A percentile compares a stretch with the other conserved stretches of the same genome.
phyloP scores from a whole-genome alignment of 2,888 invertebrate species.

The Aspidapion aeneum region DNA sequence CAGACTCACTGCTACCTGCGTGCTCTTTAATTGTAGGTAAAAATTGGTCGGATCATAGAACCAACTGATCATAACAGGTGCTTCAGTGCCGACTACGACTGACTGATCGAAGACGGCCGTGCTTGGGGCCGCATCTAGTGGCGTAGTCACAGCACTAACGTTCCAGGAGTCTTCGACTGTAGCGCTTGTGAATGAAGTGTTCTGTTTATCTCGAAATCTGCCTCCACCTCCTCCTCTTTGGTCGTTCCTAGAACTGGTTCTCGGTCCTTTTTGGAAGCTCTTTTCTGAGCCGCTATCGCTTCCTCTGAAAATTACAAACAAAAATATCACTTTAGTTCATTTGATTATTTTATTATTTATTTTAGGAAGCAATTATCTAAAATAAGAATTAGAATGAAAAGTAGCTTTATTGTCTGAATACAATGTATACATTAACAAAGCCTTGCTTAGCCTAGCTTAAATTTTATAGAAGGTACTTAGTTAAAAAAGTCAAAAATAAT shows the following conservation, averaged over 20 bases:
- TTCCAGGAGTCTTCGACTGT: slow-evolving; percentile 32
- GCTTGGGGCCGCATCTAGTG: slow-evolving; percentile 34
- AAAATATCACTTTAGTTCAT: no score
- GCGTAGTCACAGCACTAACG: slow-evolving; percentile 28
- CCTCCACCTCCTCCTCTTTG: slow-evolving; percentile 15
- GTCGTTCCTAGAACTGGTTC: slow-evolving; percentile 34
- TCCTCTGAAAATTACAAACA: slow-evolving; percentile 30
- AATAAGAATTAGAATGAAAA: no score
- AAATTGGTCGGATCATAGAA: slow-evolving; percentile 72
- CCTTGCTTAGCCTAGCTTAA: no score
- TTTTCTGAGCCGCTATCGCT: slow-evolving; percentile 42
- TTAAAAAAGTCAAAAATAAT: no score
- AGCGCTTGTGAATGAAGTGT: slow-evolving; percentile 14
- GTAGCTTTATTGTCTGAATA: no score
- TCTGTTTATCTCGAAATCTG: slow-evolving; percentile 19
- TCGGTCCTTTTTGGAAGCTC: slow-evolving; percentile 34
- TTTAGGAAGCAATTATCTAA: no score
- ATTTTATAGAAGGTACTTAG: no score
- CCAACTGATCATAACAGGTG: slow-evolving; percentile 67
- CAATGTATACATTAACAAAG: no score
- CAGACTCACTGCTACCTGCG: slow-evolving; percentile 32
- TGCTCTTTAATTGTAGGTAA: slow-evolving; percentile 47
- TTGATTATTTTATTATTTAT: no score
- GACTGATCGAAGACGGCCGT: slow-evolving; percentile 30
- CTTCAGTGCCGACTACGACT: slow-evolving; percentile 47